Base-by-base conservation (phyloP, 2,797 vertebrate species). In the Rachycentron canadum region DNA sequence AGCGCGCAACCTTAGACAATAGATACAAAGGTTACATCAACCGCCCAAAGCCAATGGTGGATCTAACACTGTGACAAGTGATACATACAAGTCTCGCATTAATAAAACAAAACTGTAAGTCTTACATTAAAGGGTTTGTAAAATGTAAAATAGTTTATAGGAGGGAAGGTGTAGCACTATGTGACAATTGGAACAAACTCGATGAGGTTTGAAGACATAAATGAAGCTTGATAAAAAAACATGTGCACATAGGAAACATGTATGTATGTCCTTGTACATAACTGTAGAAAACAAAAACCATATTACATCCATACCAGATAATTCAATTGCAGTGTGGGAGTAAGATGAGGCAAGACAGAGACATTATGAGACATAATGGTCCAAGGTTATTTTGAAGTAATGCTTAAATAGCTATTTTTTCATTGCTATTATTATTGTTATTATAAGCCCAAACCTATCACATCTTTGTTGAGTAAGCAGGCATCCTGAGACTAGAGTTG, bases 11-110 rank as follows among this genome's bases (percentile, higher is more conserved):
- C 84, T 78, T 82, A 47, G 59, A 43, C 13, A 4, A 43, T 25
- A 43, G 34, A 81, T 34, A 50, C 50, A 87, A 84, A 89, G 81
- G 81, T 86, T 82, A 84, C 66, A 82, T 76, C 56, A 76, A 71
- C 45, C 11, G 4, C 28, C 40, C 47, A 32, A 34, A 71, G 50
- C 28, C 28, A 67, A 61, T 17, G 73, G 69, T 59, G 53, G 41
- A 63, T 36, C 57, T 28, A 50, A 60, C 58, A 62, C 40, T 8
- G 38, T 26, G 64, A 50, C 45, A 69, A 53, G 61, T 32, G 53
- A 62, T 53, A 40, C 26, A 53, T 7, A 49, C 17, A 32, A 41
- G 30, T 47, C 45, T 74, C 26, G 26, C 21, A 49, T 41, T 32
- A 38, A 38, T 25, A 58, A 28, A 21, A 38, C 1, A 53, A 59